Percentiles rank a stretch among this genome's conserved stretches.
phyloP scores from a whole-genome alignment of 2,888 invertebrate species.

The Bursaphelenchus okinawaensis region DNA sequence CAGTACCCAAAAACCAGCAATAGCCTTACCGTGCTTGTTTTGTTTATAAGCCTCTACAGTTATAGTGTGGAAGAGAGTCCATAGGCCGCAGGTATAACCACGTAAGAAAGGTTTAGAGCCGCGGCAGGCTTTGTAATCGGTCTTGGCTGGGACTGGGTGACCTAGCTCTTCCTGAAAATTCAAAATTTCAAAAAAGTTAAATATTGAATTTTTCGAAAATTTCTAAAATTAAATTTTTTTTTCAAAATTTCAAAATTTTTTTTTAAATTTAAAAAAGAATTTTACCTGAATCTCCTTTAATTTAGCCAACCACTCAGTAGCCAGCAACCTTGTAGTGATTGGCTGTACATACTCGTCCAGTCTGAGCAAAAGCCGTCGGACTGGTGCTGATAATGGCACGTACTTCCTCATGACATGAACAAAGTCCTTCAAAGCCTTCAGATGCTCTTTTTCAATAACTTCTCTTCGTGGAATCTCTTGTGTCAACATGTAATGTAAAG shows the following conservation, averaged over 20 bases:
- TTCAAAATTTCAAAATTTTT: too few species aligned
- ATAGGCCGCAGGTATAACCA: conserved; percentile 88
- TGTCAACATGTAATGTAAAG: conserved; percentile 73
- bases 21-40: conserved; percentile 48
- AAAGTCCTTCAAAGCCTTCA: conserved; percentile 72
- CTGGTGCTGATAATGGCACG: conserved; percentile 73
- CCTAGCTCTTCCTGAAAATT: conserved; percentile 43
- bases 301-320: conserved; percentile 58
- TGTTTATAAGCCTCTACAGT: conserved; percentile 70
- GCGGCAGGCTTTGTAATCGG: conserved; percentile 72
- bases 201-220: too few species aligned
- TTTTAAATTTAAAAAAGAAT: conserved; percentile 6
- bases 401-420: conserved; percentile 69
- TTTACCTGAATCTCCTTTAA: conserved; percentile 58
- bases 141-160: conserved; percentile 47
- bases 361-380: conserved; percentile 67
- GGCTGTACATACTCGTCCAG: conserved; percentile 62
- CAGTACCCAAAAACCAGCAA: too few species aligned
- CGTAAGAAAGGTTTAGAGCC: conserved; percentile 73
- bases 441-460: conserved; percentile 68
- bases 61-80: conserved; percentile 79
- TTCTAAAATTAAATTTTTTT: background rate
- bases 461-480: conserved; percentile 75
- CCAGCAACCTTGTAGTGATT: conserved; percentile 48
- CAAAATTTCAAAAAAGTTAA: conserved; percentile 15